Evolutionary conservation across 2,888 invertebrate species (phyloP).

Genomic region (Ischnura elegans): DNA sequence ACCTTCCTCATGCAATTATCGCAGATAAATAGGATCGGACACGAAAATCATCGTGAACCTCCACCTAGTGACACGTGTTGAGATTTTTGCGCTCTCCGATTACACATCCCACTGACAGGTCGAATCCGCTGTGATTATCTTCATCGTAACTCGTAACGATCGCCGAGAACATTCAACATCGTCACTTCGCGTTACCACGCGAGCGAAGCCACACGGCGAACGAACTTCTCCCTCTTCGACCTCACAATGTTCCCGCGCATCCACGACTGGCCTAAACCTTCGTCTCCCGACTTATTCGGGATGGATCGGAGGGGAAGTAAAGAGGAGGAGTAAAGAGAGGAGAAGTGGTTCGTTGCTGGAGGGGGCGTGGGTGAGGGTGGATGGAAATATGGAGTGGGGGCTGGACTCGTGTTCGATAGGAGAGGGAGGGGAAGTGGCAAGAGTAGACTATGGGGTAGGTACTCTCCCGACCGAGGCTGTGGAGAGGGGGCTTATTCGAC

Average conservation of each 20-base stretch:
- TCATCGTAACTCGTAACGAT: not conserved
- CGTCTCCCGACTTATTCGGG: slow-evolving; percentile 39
- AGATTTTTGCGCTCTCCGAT: not conserved
- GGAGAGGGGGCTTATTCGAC: too few relatives aligned
- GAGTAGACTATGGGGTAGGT: not conserved
- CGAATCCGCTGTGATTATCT: not conserved
- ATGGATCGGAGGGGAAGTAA: not conserved
- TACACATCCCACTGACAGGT: not conserved
- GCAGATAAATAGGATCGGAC: too few relatives aligned
- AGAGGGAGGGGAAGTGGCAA: not conserved
- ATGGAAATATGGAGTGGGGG: not conserved
- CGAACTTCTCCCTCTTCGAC: not conserved
- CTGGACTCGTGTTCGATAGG: too few relatives aligned
- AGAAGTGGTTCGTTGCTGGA: not conserved
- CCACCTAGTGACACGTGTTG: not conserved
- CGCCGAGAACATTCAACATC: not conserved
- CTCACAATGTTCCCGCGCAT: slow-evolving; percentile 45
- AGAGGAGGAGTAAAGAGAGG: not conserved
- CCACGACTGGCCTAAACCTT: slow-evolving; percentile 52
- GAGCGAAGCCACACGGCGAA: not conserved
- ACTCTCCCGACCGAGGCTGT: not conserved
- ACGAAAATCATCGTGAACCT: too few relatives aligned
- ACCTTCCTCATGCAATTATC: too few relatives aligned
- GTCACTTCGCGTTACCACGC: not conserved
- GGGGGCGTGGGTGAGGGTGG: not conserved